phyloP scores from a whole-genome alignment of 2,797 vertebrate genomes.

The Craterocephalus amniculus region DNA sequence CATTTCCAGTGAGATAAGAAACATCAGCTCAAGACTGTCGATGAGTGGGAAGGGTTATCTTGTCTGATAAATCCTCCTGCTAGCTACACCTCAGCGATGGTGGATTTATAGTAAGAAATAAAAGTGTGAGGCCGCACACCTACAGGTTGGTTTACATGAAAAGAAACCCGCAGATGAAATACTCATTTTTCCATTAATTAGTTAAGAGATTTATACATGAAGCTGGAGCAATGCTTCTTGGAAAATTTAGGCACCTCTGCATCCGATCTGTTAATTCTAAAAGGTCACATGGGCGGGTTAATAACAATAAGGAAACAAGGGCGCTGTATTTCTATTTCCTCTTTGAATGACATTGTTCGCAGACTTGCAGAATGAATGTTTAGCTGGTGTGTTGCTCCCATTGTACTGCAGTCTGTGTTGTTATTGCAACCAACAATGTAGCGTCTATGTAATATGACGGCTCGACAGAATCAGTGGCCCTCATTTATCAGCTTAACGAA shows the following conservation, averaged over 20 bases:
- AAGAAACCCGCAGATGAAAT: not conserved
- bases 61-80: conserved; percentile 49
- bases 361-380: not conserved
- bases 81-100: conserved; percentile 2
- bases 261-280: not conserved
- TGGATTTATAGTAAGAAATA: conserved; percentile 25
- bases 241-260: not conserved
- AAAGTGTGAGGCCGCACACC: conserved; percentile 28
- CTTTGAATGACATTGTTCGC: not conserved
- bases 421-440: not conserved
- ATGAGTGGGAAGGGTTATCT: conserved; percentile 60
- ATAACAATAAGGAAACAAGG: not conserved
- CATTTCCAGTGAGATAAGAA: conserved; percentile 61
- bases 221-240: not conserved
- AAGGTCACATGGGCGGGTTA: not conserved
- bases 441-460: too few species aligned
- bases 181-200: not conserved
- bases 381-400: not conserved
- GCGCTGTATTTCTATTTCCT: not conserved
- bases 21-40: conserved; percentile 46
- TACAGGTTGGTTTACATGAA: not conserved
- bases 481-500: too few species aligned
- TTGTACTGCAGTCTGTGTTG: not conserved
- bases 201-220: not conserved
- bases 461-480: too few species aligned